Evolutionary conservation across 1,140 invertebrate species (phyloP).

Genomic region (Eupeodes corollae): DNA sequence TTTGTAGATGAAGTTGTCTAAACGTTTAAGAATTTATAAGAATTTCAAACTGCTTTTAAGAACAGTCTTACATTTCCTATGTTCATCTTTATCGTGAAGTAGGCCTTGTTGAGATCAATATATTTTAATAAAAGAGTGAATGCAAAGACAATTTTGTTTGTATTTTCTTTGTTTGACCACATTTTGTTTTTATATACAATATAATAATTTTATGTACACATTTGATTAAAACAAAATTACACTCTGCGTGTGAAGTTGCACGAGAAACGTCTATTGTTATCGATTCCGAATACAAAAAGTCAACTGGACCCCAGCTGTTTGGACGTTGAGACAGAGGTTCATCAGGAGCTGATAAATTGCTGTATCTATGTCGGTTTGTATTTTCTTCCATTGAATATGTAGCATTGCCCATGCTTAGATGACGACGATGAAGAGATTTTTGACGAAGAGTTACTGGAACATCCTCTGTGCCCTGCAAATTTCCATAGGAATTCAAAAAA

Average conservation of each 20-base stretch:
- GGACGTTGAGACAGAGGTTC: constrained; percentile 21
- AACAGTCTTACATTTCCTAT: no score
- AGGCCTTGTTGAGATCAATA: no score
- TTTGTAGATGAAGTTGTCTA: no score
- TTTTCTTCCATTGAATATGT: constrained; percentile 25
- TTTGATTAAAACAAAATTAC: not conserved
- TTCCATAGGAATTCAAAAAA: not conserved
- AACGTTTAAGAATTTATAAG: no score
- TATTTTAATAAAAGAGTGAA: no score
- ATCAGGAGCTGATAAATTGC: constrained; percentile 19
- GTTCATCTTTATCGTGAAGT: no score
- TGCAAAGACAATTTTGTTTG: no score
- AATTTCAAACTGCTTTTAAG: no score
- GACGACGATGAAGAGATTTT: constrained; percentile 28
- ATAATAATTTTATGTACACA: not conserved
- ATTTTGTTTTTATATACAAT: not conserved
- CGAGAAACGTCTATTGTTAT: not conserved
- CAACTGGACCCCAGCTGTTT: constrained; percentile 34
- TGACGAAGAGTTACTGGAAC: constrained; percentile 22
- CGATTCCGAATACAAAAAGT: constrained; percentile 4
- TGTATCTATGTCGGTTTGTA: constrained; percentile 11
- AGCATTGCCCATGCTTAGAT: constrained; percentile 30
- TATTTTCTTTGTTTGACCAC: no score
- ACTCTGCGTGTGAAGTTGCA: constrained; percentile 1
- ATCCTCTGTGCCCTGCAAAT: constrained; percentile 13